A percentile compares a stretch with the other conserved stretches of the same genome.
Evolutionary conservation across 1,140 invertebrate genomes (phyloP).

Genomic region (Aphis gossypii): DNA sequence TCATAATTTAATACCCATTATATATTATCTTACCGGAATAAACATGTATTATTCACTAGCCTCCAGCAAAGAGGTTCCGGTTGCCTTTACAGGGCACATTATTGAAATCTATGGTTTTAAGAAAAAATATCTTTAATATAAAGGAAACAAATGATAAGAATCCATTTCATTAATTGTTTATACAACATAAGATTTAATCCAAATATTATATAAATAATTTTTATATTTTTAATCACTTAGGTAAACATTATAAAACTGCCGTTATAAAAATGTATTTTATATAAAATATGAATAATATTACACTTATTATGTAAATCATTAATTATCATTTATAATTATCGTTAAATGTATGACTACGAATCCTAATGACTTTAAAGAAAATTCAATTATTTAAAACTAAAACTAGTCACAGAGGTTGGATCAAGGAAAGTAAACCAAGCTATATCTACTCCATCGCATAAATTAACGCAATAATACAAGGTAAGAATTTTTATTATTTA

Average conservation of each 20-base stretch:
- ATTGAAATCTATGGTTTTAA: constrained; percentile 36
- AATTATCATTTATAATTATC: not conserved
- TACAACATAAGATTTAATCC: not conserved
- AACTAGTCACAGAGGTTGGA: not conserved
- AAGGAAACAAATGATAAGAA: not conserved
- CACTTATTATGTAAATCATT: not conserved
- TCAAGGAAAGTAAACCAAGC: not conserved
- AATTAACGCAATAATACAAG: not conserved
- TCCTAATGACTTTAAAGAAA: not conserved
- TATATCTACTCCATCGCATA: not conserved
- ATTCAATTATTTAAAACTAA: not conserved
- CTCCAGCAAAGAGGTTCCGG: constrained; percentile 14
- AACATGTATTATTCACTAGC: constrained; percentile 34
- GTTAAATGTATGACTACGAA: no score
- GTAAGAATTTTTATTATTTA: not conserved
- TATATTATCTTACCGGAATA: constrained; percentile 33
- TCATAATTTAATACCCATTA: constrained; percentile 35
- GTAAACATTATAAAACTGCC: not conserved
- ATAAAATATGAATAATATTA: not conserved
- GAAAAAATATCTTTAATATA: not conserved
- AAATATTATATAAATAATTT: not conserved
- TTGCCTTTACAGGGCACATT: not conserved
- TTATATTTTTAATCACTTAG: not conserved
- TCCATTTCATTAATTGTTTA: not conserved
- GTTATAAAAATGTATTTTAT: not conserved